These are phyloP conservation scores for Eira barbara DNA, from an alignment of 2,113 vertebrate species.

Conservation along the genomic window DNA sequence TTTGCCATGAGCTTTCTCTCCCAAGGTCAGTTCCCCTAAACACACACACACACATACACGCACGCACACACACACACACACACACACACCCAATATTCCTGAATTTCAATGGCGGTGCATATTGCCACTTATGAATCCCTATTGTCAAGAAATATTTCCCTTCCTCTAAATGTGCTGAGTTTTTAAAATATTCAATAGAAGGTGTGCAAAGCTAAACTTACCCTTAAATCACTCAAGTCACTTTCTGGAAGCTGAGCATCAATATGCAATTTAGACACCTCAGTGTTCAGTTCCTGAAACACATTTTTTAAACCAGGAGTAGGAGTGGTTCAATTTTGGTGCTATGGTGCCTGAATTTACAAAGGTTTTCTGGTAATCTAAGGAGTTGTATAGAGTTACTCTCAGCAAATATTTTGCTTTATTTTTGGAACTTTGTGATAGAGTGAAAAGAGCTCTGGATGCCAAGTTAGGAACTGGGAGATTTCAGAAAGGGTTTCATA, in stretches of 20 bases:
- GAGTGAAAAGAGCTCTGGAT: not conserved
- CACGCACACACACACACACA: not conserved
- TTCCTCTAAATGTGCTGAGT: not conserved
- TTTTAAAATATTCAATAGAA: not conserved
- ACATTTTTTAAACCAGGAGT: not conserved
- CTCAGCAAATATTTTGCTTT: not conserved
- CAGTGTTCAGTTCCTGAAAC: not conserved
- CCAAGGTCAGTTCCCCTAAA: not conserved
- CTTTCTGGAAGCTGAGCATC: not conserved
- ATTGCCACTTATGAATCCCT: not conserved
- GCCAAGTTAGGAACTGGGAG: not conserved
- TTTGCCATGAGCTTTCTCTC: conserved; percentile 6
- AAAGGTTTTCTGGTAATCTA: conserved; percentile 11
- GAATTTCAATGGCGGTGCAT: not conserved
- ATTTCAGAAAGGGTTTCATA: not conserved
- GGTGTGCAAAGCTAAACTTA: not conserved
- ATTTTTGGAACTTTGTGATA: conserved; percentile 20
- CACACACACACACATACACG: not conserved
- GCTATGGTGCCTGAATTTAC: not conserved
- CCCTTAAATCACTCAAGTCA: not conserved
- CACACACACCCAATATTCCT: not conserved
- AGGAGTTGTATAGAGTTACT: conserved; percentile 4
- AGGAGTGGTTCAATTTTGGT: not conserved
- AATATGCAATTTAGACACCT: not conserved
- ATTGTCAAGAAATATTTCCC: not conserved